A percentile compares a stretch with the other conserved stretches of the same genome.
Evolutionary conservation across 2,888 invertebrate species (phyloP).

Genomic region (Vesta saturnalis): DNA sequence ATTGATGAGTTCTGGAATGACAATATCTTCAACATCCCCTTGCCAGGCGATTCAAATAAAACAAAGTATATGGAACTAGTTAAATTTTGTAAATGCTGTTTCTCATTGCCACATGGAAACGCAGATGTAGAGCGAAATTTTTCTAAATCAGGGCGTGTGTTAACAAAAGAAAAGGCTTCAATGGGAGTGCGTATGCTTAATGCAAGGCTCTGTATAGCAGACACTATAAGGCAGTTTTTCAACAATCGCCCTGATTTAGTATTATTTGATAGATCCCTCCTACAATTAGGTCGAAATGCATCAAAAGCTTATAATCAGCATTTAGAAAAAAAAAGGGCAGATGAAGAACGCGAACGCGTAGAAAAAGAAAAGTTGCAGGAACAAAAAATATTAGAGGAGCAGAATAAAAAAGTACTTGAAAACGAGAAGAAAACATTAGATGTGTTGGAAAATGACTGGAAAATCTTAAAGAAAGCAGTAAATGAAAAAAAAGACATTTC

Average conservation of each 20-base stretch:
- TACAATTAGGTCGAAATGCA: slow-evolving; percentile 3
- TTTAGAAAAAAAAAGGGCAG: slow-evolving; percentile 4
- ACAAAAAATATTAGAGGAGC: slow-evolving; percentile 3
- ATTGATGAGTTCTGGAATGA: neutral
- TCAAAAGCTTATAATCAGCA: slow-evolving; percentile 1
- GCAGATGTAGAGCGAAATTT: slow-evolving; percentile 12
- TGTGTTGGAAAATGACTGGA: slow-evolving; percentile 3
- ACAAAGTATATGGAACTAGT: slow-evolving; percentile 1
- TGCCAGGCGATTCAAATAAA: slow-evolving; percentile 5
- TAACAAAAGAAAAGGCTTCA: slow-evolving; percentile 11
- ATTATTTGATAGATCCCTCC: slow-evolving; percentile 5
- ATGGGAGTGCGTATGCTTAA: slow-evolving; percentile 5
- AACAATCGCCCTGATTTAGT: slow-evolving; percentile 2
- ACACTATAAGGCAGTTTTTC: slow-evolving; percentile 5
- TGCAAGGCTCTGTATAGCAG: slow-evolving; percentile 3
- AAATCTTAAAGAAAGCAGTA: slow-evolving; percentile 5
- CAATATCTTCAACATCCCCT: slow-evolving; percentile 5
- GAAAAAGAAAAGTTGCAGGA: slow-evolving; percentile 5
- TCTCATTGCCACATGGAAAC: slow-evolving; percentile 9
- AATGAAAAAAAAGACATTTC: slow-evolving; percentile 5
- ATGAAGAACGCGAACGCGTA: slow-evolving; percentile 1
- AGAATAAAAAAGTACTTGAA: slow-evolving; percentile 5
- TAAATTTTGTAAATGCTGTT: slow-evolving; percentile 11
- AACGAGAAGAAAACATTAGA: slow-evolving; percentile 5
- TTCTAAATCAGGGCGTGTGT: slow-evolving; percentile 9